phyloP scores from a whole-genome alignment of 2,113 vertebrate genomes.

The Trinectes maculatus region DNA sequence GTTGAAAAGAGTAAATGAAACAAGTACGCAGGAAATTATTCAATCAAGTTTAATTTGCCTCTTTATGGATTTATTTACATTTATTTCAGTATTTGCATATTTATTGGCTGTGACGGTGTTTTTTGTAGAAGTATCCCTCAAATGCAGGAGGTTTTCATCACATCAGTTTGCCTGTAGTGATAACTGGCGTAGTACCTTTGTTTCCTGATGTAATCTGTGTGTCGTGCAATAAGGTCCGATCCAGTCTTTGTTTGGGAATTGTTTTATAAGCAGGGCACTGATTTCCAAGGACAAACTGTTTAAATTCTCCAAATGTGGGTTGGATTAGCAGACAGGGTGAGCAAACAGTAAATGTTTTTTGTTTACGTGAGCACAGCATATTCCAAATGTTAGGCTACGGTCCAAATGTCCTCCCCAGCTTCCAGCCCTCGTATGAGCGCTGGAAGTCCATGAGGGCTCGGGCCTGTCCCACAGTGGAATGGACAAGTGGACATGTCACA shows the following conservation, averaged over 20 bases:
- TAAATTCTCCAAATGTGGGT: conserved; percentile 14
- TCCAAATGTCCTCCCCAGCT: neutral
- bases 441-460: neutral
- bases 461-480: conserved; percentile 2
- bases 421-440: neutral
- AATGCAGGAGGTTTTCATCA: neutral
- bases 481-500: neutral
- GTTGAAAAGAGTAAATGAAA: too few relatives aligned
- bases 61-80: neutral
- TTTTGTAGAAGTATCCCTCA: too few relatives aligned
- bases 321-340: neutral
- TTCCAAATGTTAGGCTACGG: neutral
- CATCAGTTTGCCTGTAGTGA: neutral
- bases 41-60: neutral
- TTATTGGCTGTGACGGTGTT: too few relatives aligned
- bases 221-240: neutral
- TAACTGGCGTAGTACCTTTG: neutral
- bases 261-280: neutral
- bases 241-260: neutral
- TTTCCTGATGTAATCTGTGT: neutral
- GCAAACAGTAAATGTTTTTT: conserved; percentile 3
- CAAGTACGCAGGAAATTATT: too few relatives aligned
- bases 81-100: too few relatives aligned
- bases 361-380: conserved; percentile 13
- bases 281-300: conserved; percentile 17